A percentile compares a stretch with the other conserved stretches of the same genome.
These are phyloP conservation scores for Schizopygopsis malacanthus DNA, from an alignment of 2,797 vertebrate species.

Conservation along the genomic window DNA sequence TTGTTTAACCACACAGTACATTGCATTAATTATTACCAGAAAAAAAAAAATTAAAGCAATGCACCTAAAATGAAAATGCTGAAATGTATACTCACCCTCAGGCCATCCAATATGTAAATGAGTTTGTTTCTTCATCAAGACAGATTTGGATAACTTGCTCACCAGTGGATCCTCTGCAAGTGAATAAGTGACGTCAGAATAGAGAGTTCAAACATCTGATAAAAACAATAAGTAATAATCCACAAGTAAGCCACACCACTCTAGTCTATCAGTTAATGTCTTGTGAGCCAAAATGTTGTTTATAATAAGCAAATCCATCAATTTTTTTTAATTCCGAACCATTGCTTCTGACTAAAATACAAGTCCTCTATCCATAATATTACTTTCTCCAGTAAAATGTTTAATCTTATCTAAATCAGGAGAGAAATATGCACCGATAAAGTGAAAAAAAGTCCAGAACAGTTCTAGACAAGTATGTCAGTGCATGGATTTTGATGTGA, in stretches of 20 bases:
- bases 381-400: not conserved
- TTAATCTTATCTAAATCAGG: not conserved
- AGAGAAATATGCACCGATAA: not conserved
- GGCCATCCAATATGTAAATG: not conserved
- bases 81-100: not conserved
- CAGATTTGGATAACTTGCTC: not conserved
- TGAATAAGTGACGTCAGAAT: not conserved
- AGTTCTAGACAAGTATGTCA: not conserved
- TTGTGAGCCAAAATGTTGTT: not conserved
- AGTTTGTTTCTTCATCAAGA: not conserved
- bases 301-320: not conserved
- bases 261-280: not conserved
- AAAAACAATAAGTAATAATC: not conserved
- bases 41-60: not conserved
- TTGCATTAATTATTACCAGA: not conserved
- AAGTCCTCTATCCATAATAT: not conserved
- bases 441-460: too few relatives aligned
- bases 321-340: not conserved
- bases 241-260: not conserved
- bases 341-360: not conserved
- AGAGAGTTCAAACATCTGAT: not conserved
- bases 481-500: not conserved
- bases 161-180: not conserved
- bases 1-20: not conserved
- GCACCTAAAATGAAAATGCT: not conserved